Evolutionary conservation across 2,113 vertebrate genomes (phyloP).

Genomic region (Elaphurus davidianus): DNA sequence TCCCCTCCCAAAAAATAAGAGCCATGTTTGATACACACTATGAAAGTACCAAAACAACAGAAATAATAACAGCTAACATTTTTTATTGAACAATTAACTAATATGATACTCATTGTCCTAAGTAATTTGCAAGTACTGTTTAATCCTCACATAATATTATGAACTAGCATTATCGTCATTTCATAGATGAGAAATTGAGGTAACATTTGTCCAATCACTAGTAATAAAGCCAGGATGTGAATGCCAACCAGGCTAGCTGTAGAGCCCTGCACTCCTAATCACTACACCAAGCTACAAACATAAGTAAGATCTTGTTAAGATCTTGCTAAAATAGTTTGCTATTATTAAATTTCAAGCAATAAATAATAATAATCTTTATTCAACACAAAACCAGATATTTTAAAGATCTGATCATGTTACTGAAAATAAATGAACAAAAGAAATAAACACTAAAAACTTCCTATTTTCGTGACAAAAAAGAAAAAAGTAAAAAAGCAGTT

Average conservation of each 20-base stretch:
- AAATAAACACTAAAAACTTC: not conserved
- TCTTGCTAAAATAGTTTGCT: not conserved
- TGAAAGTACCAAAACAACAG: not conserved
- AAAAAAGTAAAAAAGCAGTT: not conserved
- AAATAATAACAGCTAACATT: not conserved
- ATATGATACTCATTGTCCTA: not conserved
- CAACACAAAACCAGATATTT: conserved; percentile 16
- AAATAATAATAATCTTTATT: not conserved
- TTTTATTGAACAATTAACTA: not conserved
- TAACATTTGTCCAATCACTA: not conserved
- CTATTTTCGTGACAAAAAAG: not conserved
- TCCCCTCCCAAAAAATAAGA: not conserved
- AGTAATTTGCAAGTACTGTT: not conserved
- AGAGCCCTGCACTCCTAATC: not conserved
- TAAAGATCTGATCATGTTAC: not conserved
- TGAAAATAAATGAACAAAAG: not conserved
- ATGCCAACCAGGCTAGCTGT: not conserved
- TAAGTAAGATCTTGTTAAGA: not conserved
- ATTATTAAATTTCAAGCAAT: not conserved
- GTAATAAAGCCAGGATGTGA: not conserved
- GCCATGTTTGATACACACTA: not conserved
- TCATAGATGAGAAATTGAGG: not conserved
- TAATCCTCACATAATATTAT: not conserved
- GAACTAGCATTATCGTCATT: not conserved
- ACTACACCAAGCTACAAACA: not conserved